Evolutionary conservation across 1,140 invertebrate species (phyloP).

Genomic region (Tribolium madens): DNA sequence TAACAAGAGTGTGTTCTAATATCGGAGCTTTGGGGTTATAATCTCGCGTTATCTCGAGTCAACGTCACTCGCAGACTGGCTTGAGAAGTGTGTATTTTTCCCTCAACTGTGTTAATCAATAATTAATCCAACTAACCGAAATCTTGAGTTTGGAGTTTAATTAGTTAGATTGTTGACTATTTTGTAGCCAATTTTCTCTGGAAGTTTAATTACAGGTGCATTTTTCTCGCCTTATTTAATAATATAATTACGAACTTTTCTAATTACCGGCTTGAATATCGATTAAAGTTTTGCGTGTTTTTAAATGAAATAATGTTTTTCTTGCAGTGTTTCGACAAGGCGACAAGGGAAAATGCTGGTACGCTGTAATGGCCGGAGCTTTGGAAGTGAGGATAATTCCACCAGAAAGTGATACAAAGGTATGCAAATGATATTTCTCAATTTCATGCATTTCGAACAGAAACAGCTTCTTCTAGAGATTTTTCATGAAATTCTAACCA

Average conservation of each 20-base stretch:
- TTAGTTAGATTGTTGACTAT: conserved; percentile 11
- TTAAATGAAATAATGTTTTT: conserved; percentile 50
- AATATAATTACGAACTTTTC: conserved; percentile 2
- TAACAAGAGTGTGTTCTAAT: not conserved
- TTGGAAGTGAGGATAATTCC: conserved; percentile 76
- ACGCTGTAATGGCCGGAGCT: conserved; percentile 79
- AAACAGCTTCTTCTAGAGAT: not conserved
- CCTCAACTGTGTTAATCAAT: not conserved
- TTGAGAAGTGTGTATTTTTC: not conserved
- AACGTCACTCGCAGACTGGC: not conserved
- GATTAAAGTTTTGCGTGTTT: not conserved
- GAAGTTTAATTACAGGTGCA: conserved; percentile 2
- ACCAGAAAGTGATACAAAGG: conserved; percentile 70
- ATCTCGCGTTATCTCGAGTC: not conserved
- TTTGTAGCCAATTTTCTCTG: not conserved
- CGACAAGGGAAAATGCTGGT: conserved; percentile 83
- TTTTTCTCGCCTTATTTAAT: not conserved
- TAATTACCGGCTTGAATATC: not conserved
- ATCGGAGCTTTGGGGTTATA: not conserved
- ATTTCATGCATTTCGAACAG: not conserved
- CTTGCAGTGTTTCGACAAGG: conserved; percentile 82
- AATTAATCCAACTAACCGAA: not conserved
- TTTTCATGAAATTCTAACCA: too few species aligned
- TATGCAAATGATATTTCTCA: conserved; percentile 57
- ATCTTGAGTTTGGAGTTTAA: not conserved